A percentile compares a stretch with the other conserved stretches of the same genome.
Evolutionary conservation across 2,797 vertebrate genomes (phyloP).

Genomic region (Phataginus tetradactyla): DNA sequence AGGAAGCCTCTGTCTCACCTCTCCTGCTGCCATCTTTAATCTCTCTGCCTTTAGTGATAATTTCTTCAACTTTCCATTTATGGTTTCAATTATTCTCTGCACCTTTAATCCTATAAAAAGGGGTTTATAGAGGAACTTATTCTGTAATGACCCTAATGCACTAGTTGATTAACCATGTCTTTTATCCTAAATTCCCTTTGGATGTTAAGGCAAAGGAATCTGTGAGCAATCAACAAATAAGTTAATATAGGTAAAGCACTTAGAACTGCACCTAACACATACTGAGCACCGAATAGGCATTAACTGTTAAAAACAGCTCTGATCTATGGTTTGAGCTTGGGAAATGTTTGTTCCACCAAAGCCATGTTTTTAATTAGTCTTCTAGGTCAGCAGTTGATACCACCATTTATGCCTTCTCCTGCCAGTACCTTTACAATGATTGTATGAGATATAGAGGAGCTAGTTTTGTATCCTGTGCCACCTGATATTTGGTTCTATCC

Average conservation of each 20-base stretch:
- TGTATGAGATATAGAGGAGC: neutral
- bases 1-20: too few relatives aligned
- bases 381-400: neutral
- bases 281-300: neutral
- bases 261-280: neutral
- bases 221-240: constrained; percentile 1
- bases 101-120: neutral
- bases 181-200: neutral
- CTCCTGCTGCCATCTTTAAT: too few relatives aligned
- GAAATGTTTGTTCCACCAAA: constrained; percentile 6
- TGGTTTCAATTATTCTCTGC: neutral
- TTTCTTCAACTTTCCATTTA: neutral
- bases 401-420: neutral
- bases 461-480: neutral
- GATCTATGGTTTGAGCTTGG: neutral
- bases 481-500: neutral
- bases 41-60: neutral
- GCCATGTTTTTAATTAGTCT: neutral
- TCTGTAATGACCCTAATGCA: neutral
- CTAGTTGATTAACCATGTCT: neutral
- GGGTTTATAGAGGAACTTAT: neutral
- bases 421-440: neutral
- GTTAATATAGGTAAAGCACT: neutral
- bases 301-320: neutral
- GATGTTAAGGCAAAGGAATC: constrained; percentile 7